Evolutionary conservation across 2,888 invertebrate genomes (phyloP).

Genomic region (Microplitis manilae): DNA sequence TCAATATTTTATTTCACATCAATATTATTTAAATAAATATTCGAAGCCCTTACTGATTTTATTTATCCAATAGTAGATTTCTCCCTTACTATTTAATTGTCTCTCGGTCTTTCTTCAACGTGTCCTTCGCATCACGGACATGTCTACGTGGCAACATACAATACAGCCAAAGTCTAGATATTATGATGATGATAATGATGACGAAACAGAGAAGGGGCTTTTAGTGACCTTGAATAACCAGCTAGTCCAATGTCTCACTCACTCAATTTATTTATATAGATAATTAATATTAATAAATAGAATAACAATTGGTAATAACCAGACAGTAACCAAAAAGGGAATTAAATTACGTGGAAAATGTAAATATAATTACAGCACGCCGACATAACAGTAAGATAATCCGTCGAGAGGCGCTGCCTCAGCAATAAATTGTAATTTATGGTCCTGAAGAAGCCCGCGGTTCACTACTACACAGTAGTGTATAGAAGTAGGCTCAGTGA

Average conservation of each 20-base stretch:
- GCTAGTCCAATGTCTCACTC: background rate
- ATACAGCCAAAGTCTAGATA: background rate
- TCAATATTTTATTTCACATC: no score
- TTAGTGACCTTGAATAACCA: background rate
- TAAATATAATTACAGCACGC: conserved; percentile 67
- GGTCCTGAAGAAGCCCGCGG: conserved; percentile 55
- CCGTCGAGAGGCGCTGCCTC: conserved; percentile 66
- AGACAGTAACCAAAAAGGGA: conserved; percentile 38
- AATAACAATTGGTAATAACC: conserved; percentile 5
- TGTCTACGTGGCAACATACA: conserved; percentile 1
- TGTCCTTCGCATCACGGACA: conserved; percentile 26
- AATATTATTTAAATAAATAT: no score
- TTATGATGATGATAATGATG: conserved; percentile 2
- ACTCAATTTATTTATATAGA: background rate
- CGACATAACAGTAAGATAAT: conserved; percentile 70
- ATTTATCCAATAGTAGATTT: conserved; percentile 5
- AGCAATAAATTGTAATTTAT: conserved; percentile 70
- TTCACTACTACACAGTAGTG: conserved; percentile 13
- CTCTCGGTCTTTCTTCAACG: conserved; percentile 14
- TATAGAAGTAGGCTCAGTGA: background rate
- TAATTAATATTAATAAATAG: background rate
- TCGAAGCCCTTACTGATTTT: no score
- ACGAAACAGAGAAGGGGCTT: background rate
- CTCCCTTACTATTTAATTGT: conserved; percentile 16
- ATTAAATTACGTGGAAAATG: conserved; percentile 66